Evolutionary conservation across 2,888 invertebrate genomes (phyloP), one percentile per base, ranked within the genome.

Genomic region (Himalopsyche tibetana): DNA sequence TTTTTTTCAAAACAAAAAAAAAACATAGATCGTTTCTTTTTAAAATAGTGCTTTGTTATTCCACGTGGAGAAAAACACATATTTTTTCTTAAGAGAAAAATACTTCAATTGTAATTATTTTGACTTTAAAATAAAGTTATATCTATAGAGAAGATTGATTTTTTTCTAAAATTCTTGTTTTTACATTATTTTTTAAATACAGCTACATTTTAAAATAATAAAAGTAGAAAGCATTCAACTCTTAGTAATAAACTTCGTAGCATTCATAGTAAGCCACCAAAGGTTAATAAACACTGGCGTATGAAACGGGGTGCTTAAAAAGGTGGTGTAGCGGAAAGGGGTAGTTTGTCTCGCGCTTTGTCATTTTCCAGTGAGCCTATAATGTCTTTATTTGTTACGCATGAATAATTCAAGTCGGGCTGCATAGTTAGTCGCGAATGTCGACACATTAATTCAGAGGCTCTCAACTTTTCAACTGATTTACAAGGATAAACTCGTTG

Each of bases 331-430:
- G 15, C 74, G 74, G 74, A 74, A 74, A 36, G 36, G 74, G 74
- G 74, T 38, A 74, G 74, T 74, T 74, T 74, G 74, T 74, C 74
- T 36, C 36, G 36, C 74, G 74, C 74, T 74, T 74, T 74, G 36
- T 74, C 74, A 74, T 74, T 74, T 36, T 74, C 74, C 74, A 74
- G 28, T 74, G 28, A 74, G 74, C 74, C 74, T 74, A 38, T 74
- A 74, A 74, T 74, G 74, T 74, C 74, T 74, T 36, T 74, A 74
- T 74, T 74, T 36, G 74, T 74, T 36, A 74, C 74, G 74, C 74
- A 36, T 74, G 74, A 74, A 74, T 74, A 36, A 74, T 74, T 74
- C 74, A 74, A 74, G 74, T 74, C 74, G 15, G 4, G 15, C 36
- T 74, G 74, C 74, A 74, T 74, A 74, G 74, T 74, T 36, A 12